phyloP scores from a whole-genome alignment of 1,140 invertebrate genomes.

The Drosophila seguyi region DNA sequence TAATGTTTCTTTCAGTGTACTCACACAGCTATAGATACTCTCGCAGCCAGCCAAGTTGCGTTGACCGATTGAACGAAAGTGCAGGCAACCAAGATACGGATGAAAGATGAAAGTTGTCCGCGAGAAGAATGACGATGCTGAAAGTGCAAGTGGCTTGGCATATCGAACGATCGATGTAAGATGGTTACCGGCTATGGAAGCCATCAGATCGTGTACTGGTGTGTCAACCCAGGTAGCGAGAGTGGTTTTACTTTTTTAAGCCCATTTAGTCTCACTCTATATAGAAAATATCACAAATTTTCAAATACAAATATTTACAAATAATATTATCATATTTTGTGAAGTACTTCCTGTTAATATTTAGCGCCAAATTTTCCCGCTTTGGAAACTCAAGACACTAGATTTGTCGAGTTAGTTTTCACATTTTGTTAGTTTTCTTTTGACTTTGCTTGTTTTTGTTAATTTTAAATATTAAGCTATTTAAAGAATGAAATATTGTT shows the following conservation, averaged over 20 bases:
- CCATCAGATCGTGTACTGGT: slow-evolving; percentile 21
- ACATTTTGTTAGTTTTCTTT: slow-evolving; percentile 24
- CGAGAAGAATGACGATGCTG: slow-evolving; percentile 48
- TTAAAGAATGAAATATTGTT: too few relatives aligned
- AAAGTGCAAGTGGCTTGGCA: slow-evolving; percentile 73
- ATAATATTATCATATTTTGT: not conserved
- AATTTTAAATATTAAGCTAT: too few relatives aligned
- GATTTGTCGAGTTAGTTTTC: too few relatives aligned
- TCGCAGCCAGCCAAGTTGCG: slow-evolving; percentile 32
- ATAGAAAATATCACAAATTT: not conserved
- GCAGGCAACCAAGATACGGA: slow-evolving; percentile 41
- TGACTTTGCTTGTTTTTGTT: too few relatives aligned
- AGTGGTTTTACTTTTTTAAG: slow-evolving; percentile 29
- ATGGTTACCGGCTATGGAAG: slow-evolving; percentile 60
- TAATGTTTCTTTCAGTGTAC: not conserved
- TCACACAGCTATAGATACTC: slow-evolving; percentile 20
- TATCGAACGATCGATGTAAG: slow-evolving; percentile 70
- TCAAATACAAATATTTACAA: not conserved
- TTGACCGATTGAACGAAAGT: slow-evolving; percentile 79
- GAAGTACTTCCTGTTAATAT: not conserved
- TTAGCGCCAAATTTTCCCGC: not conserved
- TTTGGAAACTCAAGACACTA: not conserved
- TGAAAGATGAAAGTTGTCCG: slow-evolving; percentile 75
- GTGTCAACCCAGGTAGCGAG: slow-evolving; percentile 26
- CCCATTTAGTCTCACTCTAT: not conserved